Conservation (phyloP, 2,797 vertebrate species). For the Silurus aristotelis region DNA sequence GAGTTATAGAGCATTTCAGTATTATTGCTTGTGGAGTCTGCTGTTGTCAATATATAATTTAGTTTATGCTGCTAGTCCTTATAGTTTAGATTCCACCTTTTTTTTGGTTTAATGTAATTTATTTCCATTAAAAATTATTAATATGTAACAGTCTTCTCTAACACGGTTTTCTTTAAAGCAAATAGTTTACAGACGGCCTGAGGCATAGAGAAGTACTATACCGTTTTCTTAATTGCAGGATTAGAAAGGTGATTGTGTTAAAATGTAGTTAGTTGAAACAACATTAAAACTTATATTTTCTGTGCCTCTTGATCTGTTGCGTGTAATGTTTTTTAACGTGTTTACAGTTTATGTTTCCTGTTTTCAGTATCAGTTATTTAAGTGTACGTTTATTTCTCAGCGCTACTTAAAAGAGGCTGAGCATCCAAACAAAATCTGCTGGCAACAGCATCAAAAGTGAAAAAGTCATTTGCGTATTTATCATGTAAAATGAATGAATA, state of each 20-base stretch:
- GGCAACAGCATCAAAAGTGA: conserved; percentile 25
- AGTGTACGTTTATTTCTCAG: conserved; percentile 8
- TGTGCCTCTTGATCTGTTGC: conserved; percentile 18
- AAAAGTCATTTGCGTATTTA: conserved; percentile 23
- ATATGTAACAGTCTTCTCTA: conserved; percentile 23
- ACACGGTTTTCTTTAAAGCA: conserved; percentile 14
- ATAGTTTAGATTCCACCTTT: conserved; percentile 14
- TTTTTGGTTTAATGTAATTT: conserved; percentile 44
- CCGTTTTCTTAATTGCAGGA: conserved; percentile 23
- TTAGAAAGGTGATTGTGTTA: conserved; percentile 27
- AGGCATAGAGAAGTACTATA: conserved; percentile 26
- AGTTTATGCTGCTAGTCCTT: conserved; percentile 36
- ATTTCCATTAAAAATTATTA: conserved; percentile 29
- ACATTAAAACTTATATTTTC: conserved; percentile 22
- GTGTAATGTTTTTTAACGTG: background rate
- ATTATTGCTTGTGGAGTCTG: conserved; percentile 35
- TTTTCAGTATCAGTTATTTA: conserved; percentile 12
- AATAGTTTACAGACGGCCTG: conserved; percentile 37
- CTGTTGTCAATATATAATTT: conserved; percentile 12
- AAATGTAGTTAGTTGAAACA: conserved; percentile 30
- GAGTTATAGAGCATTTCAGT: conserved; percentile 42
- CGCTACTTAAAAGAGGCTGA: conserved; percentile 11
- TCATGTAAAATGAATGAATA: conserved; percentile 40
- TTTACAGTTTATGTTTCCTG: background rate
- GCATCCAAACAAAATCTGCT: background rate